Percentiles rank a stretch among this genome's conserved stretches.
These are phyloP conservation scores for Lytechinus variegatus DNA, from an alignment of 35 echinoderm and acorn worm species.

Conservation along the genomic window DNA sequence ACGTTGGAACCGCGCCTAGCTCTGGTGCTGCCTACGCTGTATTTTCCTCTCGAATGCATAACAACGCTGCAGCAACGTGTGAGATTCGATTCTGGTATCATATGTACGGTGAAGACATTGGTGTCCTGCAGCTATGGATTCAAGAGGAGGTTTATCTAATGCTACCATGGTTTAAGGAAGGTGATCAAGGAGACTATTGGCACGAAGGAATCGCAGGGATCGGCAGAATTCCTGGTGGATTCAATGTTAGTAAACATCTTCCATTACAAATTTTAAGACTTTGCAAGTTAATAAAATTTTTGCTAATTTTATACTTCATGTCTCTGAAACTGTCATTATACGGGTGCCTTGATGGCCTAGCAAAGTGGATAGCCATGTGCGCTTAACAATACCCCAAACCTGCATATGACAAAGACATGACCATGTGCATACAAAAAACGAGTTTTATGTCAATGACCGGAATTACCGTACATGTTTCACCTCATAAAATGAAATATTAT, in stretches of 20 bases:
- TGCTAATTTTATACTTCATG: no score
- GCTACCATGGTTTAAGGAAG: slow-evolving; percentile 37
- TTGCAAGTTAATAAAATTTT: no score
- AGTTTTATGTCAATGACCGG: no score
- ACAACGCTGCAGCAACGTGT: slow-evolving; percentile 79
- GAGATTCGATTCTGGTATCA: slow-evolving; percentile 83
- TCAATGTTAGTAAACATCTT: slow-evolving; percentile 57
- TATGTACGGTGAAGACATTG: slow-evolving; percentile 77
- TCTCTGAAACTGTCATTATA: no score
- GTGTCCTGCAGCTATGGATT: slow-evolving; percentile 60
- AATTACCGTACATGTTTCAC: no score
- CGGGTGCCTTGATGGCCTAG: no score
- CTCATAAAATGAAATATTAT: no score
- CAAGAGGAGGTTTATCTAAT: slow-evolving; percentile 61
- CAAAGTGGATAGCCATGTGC: no score
- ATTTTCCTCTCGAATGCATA: slow-evolving; percentile 59
- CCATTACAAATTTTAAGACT: no score
- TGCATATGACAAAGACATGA: no score
- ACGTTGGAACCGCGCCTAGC: slow-evolving; percentile 63
- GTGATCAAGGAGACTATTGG: slow-evolving; percentile 84
- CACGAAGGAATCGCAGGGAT: slow-evolving; percentile 62
- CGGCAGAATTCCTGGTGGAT: slow-evolving; percentile 70
- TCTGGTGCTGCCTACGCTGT: slow-evolving; percentile 61
- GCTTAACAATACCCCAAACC: no score
- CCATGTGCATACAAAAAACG: no score